These are phyloP conservation scores for Aptenodytes patagonicus DNA, from an alignment of 2,113 vertebrate genomes.

Conservation along the genomic window DNA sequence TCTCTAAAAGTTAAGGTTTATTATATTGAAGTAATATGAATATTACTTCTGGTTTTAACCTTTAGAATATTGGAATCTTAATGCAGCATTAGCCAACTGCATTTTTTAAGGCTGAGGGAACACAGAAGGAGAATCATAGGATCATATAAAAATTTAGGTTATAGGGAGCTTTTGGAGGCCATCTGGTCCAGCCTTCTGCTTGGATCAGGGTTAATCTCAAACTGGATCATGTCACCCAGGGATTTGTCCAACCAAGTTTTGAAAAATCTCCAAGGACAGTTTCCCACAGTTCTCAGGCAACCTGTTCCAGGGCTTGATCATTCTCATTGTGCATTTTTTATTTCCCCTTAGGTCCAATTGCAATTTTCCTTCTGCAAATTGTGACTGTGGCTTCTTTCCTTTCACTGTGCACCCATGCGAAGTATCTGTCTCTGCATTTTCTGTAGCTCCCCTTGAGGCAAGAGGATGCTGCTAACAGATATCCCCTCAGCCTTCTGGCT, in stretches of 20 bases:
- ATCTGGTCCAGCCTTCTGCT: constrained; percentile 49
- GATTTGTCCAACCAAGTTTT: constrained; percentile 23
- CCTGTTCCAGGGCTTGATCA: background rate
- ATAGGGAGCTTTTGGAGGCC: constrained; percentile 24
- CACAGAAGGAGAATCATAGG: background rate
- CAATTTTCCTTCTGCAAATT: background rate
- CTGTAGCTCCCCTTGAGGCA: background rate
- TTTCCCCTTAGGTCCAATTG: background rate
- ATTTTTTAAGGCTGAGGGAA: constrained; percentile 27
- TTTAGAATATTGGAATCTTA: background rate
- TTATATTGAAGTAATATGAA: background rate
- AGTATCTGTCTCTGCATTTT: background rate
- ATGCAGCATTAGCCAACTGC: background rate
- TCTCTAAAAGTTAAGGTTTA: background rate
- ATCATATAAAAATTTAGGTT: constrained; percentile 42
- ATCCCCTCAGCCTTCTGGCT: background rate
- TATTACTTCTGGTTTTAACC: background rate
- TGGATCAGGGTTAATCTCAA: constrained; percentile 42
- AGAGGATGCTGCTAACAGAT: background rate
- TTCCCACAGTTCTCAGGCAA: background rate
- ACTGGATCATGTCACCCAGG: constrained; percentile 10
- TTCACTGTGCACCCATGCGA: background rate
- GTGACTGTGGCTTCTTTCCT: background rate
- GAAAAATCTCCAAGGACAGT: constrained; percentile 55
- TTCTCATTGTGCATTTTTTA: background rate